These are phyloP conservation scores for Indicator indicator DNA, from an alignment of 2,113 vertebrate genomes.

Conservation along the genomic window DNA sequence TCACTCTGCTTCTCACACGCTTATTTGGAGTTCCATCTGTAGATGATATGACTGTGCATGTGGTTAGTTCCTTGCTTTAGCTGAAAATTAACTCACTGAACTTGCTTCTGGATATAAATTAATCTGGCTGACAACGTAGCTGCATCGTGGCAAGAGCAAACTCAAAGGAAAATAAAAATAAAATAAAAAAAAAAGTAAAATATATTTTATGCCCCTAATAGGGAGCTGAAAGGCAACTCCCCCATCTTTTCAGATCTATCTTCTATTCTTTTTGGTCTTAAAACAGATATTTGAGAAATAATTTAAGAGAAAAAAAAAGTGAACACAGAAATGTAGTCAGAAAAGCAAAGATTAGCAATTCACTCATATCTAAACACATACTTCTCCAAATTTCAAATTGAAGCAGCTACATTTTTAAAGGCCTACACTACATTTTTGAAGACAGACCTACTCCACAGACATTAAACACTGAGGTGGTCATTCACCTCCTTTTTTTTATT, in stretches of 20 bases:
- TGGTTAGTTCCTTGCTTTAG: neutral
- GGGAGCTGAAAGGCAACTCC: neutral
- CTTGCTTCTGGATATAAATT: neutral
- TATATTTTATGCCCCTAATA: neutral
- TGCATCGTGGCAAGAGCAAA: neutral
- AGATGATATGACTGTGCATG: neutral
- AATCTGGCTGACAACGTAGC: neutral
- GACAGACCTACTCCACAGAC: neutral
- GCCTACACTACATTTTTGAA: neutral
- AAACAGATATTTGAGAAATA: neutral
- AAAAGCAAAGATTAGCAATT: neutral
- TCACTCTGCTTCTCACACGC: accelerated
- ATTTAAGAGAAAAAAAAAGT: neutral
- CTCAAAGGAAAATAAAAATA: neutral
- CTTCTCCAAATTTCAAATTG: neutral
- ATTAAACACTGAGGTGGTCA: neutral
- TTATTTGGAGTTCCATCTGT: neutral
- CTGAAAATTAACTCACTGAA: neutral
- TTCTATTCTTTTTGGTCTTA: neutral
- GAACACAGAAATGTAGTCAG: neutral
- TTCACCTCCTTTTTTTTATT: neutral
- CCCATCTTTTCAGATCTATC: neutral
- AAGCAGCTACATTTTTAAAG: neutral
- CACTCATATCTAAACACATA: neutral
- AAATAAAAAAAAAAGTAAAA: neutral